Conservation (phyloP, 2,797 vertebrate genomes). For the Trematomus bernacchii region DNA sequence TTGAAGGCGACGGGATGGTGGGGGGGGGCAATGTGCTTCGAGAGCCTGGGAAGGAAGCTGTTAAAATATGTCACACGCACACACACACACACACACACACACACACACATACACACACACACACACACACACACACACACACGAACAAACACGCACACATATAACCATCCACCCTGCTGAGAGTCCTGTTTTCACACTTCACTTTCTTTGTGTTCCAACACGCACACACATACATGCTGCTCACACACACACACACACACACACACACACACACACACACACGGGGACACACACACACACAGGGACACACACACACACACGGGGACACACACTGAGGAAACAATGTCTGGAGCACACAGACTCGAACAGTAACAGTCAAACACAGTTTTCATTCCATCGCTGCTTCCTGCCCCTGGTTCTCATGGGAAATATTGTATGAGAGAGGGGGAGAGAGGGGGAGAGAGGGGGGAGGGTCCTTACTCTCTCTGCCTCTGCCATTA, state of each 20-base stretch:
- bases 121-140: neutral
- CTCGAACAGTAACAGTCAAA: slow-evolving; percentile 10
- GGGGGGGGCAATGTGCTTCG: neutral
- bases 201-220: slow-evolving; percentile 59
- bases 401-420: slow-evolving; percentile 75
- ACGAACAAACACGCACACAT: neutral
- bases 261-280: too few relatives aligned
- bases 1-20: too few relatives aligned
- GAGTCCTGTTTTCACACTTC: slow-evolving; percentile 71
- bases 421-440: slow-evolving; percentile 73
- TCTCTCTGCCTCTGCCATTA: neutral
- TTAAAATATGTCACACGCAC: slow-evolving; percentile 47
- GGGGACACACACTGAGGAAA: too few relatives aligned
- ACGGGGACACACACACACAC: neutral
- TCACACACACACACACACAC: neutral
- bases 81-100: neutral
- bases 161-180: slow-evolving; percentile 42
- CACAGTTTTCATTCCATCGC: slow-evolving; percentile 70
- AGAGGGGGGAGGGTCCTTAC: neutral
- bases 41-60: slow-evolving; percentile 61
- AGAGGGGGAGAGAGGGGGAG: neutral
- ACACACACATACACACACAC: neutral
- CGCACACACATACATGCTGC: neutral
- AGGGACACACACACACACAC: neutral
- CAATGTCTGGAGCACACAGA: too few relatives aligned